Conservation (phyloP, 2,113 vertebrate genomes). For the Apteryx owenii region DNA sequence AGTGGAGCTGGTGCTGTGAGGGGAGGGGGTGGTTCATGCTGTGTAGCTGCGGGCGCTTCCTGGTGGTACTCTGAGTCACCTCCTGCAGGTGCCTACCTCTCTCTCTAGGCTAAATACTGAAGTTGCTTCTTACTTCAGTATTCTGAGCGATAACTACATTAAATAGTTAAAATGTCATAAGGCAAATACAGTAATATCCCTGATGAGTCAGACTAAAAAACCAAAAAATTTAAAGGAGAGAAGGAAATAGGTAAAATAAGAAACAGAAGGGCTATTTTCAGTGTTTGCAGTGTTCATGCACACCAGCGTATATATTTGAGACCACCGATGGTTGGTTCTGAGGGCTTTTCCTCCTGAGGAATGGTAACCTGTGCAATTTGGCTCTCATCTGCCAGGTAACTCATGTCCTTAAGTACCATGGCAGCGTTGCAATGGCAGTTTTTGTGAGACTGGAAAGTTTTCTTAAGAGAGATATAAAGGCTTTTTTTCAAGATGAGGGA, state of each 20-base stretch:
- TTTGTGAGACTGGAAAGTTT: background rate
- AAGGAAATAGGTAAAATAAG: conserved; percentile 11
- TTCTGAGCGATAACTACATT: conserved; percentile 4
- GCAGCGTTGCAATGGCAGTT: background rate
- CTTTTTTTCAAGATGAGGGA: background rate
- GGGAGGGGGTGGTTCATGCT: background rate
- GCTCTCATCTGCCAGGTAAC: background rate
- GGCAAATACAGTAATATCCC: background rate
- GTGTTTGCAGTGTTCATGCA: background rate
- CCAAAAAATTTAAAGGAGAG: background rate
- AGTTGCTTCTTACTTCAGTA: conserved; percentile 17
- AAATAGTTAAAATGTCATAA: conserved; percentile 27
- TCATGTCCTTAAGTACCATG: background rate
- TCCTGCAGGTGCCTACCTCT: background rate
- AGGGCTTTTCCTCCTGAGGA: background rate
- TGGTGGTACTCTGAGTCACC: background rate
- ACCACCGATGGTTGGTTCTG: background rate
- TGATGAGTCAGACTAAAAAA: background rate
- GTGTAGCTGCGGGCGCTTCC: background rate
- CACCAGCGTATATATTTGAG: background rate
- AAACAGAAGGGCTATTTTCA: background rate
- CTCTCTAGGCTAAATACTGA: background rate
- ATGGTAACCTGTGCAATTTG: background rate
- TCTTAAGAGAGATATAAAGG: background rate
- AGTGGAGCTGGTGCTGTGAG: background rate